Evolutionary conservation across 2,888 invertebrate species (phyloP).

Genomic region (Pollenia angustigena): DNA sequence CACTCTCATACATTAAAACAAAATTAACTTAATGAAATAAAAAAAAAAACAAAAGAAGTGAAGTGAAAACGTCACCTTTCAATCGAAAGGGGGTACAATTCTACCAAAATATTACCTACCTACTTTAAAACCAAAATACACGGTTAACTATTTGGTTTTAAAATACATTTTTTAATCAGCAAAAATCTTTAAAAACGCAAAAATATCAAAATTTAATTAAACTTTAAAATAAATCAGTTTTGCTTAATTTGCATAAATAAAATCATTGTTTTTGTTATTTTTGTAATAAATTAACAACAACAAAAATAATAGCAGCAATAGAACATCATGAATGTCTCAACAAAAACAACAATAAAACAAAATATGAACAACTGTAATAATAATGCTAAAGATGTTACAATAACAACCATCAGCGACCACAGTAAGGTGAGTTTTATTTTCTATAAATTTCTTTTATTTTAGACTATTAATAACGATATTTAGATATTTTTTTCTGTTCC

Average conservation of each 20-base stretch:
- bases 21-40: slow-evolving; percentile 22
- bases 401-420: slow-evolving; percentile 67
- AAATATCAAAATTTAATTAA: not conserved
- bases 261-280: not conserved
- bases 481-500: not conserved
- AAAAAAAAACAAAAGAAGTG: slow-evolving; percentile 26
- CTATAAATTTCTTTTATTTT: not conserved
- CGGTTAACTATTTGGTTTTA: not conserved
- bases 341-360: slow-evolving; percentile 45
- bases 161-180: slow-evolving; percentile 30
- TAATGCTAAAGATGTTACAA: slow-evolving; percentile 64
- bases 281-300: slow-evolving; percentile 23
- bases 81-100: not conserved
- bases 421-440: slow-evolving; percentile 64
- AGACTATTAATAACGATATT: not conserved
- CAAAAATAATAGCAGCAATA: not conserved
- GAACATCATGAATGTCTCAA: slow-evolving; percentile 58
- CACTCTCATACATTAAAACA: slow-evolving; percentile 12
- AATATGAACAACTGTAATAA: slow-evolving; percentile 43
- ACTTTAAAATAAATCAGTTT: slow-evolving; percentile 22
- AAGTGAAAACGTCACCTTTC: slow-evolving; percentile 41
- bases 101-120: not conserved
- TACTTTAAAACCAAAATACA: not conserved
- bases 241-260: slow-evolving; percentile 41
- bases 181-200: slow-evolving; percentile 11